A percentile compares a stretch with the other conserved stretches of the same genome.
Conservation (phyloP, 1,140 invertebrate genomes). For the Papilio helenus region DNA sequence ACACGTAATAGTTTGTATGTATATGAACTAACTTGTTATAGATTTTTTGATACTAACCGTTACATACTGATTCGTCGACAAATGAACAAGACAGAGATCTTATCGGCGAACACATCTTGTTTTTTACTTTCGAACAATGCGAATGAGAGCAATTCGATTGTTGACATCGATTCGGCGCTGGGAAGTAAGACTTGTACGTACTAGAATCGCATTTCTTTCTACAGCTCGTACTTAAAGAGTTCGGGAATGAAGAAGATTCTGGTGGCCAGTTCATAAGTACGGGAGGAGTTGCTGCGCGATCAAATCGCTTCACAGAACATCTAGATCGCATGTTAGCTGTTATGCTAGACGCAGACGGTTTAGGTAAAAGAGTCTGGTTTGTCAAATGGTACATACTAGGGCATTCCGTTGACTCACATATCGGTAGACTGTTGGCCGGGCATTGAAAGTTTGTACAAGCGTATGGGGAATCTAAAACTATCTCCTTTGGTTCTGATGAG, state of each 20-base stretch:
- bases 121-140: conserved; percentile 18
- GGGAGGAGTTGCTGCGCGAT: background rate
- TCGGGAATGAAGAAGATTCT: conserved; percentile 21
- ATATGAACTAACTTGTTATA: too few relatives aligned
- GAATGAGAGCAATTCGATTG: conserved; percentile 9
- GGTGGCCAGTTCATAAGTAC: conserved; percentile 27
- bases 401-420: conserved; percentile 48
- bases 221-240: conserved; percentile 13
- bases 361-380: conserved; percentile 6
- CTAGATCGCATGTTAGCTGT: conserved; percentile 27
- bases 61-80: conserved; percentile 7
- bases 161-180: background rate
- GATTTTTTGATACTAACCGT: background rate
- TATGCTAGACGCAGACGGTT: conserved; percentile 23
- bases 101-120: conserved; percentile 32
- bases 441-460: conserved; percentile 51
- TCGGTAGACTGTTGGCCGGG: conserved; percentile 49
- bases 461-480: conserved; percentile 46
- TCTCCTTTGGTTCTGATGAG: conserved; percentile 48
- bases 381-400: conserved; percentile 44
- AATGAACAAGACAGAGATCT: conserved; percentile 7
- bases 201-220: conserved; percentile 8
- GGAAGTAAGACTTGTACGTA: conserved; percentile 21
- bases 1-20: too few relatives aligned
- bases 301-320: conserved; percentile 29